Conservation (phyloP, 2,113 vertebrate species). For the Danionella cerebrum region DNA sequence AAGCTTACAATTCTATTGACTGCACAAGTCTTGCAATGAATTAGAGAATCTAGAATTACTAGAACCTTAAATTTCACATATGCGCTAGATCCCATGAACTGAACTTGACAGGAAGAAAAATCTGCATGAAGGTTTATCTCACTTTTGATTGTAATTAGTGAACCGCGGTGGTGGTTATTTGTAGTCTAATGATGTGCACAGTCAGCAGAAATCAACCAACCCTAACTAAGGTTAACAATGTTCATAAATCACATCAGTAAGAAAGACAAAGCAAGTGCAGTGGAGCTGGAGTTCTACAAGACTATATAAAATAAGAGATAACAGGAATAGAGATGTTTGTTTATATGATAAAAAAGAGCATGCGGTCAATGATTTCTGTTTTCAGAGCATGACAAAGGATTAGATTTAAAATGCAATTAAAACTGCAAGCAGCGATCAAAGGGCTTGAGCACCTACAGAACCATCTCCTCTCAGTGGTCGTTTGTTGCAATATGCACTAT, state of each 20-base stretch:
- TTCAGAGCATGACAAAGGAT: background rate
- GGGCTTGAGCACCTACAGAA: too few relatives aligned
- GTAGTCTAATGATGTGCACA: constrained; percentile 12
- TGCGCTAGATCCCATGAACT: background rate
- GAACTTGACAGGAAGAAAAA: background rate
- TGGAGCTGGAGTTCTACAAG: background rate
- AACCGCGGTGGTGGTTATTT: background rate
- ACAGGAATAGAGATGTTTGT: too few relatives aligned
- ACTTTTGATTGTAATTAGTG: constrained; percentile 26
- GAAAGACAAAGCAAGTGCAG: background rate
- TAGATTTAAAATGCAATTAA: too few relatives aligned
- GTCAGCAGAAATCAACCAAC: constrained; percentile 15
- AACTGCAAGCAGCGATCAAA: too few relatives aligned
- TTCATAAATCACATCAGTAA: constrained; percentile 10
- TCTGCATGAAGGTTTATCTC: too few relatives aligned
- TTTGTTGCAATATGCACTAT: too few relatives aligned
- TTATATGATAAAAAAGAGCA: too few relatives aligned
- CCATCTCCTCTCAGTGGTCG: too few relatives aligned
- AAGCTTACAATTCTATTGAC: too few relatives aligned
- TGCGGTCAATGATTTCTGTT: background rate
- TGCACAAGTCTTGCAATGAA: too few relatives aligned
- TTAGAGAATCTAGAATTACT: too few relatives aligned
- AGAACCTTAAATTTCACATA: background rate
- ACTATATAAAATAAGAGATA: too few relatives aligned
- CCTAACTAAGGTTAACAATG: background rate